These are phyloP conservation scores for Zhengitettix transpicula DNA, from an alignment of 2,888 invertebrate genomes.

Conservation along the genomic window DNA sequence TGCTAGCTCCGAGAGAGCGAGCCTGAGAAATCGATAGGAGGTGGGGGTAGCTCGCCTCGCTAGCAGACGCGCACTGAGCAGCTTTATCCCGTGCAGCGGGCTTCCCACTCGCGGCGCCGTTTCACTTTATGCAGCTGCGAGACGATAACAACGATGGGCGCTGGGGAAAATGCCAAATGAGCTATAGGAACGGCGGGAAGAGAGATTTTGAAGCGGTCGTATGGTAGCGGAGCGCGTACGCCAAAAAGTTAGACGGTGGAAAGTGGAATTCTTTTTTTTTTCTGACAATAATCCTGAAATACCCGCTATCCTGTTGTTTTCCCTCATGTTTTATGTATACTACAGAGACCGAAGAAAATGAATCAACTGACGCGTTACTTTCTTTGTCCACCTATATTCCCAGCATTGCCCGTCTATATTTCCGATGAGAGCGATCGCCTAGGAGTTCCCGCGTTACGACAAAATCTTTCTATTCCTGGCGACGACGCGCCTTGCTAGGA, in stretches of 20 bases:
- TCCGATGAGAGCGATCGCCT: too few species aligned
- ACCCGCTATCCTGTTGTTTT: too few species aligned
- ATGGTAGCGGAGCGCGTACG: slow-evolving; percentile 7
- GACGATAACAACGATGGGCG: slow-evolving; percentile 28
- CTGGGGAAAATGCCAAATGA: slow-evolving; percentile 27
- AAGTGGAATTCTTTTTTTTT: neutral
- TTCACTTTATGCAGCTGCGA: slow-evolving; percentile 32
- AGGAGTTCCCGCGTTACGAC: too few species aligned
- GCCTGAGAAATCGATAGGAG: slow-evolving; percentile 12
- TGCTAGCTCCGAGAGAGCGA: neutral
- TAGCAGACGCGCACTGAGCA: slow-evolving; percentile 6
- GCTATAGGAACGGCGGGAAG: slow-evolving; percentile 22
- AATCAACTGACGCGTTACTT: too few species aligned
- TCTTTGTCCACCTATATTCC: too few species aligned
- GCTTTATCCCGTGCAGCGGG: slow-evolving; percentile 5
- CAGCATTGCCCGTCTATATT: too few species aligned
- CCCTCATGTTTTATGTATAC: too few species aligned
- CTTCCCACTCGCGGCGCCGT: slow-evolving; percentile 10
- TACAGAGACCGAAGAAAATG: too few species aligned
- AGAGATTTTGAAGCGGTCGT: slow-evolving; percentile 12
- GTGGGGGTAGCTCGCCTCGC: slow-evolving; percentile 3
- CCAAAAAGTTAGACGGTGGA: slow-evolving; percentile 2
- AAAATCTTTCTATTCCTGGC: too few species aligned
- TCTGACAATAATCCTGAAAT: too few species aligned
- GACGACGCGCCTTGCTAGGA: too few species aligned